Conservation (phyloP, 1,140 invertebrate species). For the Conopomorpha cramerella region DNA sequence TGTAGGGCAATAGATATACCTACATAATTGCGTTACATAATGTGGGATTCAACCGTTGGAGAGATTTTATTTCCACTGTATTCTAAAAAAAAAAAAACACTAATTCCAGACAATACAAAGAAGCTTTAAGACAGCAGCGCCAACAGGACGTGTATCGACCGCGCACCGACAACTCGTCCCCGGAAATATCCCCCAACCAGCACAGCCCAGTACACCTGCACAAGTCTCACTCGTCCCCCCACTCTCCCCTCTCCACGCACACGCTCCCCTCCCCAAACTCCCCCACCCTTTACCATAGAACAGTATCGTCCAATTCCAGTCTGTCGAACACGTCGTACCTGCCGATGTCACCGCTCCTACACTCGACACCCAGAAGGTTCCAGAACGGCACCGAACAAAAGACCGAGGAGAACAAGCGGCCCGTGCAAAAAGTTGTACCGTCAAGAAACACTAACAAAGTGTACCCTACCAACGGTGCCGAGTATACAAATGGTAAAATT, state of each 20-base stretch:
- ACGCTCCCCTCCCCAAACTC: conserved; percentile 64
- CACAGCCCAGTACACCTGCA: conserved; percentile 33
- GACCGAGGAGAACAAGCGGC: conserved; percentile 43
- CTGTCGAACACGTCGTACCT: conserved; percentile 24
- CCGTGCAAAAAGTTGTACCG: conserved; percentile 65
- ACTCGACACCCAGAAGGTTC: conserved; percentile 42
- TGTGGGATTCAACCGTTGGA: too few species aligned
- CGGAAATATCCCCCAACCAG: conserved; percentile 46
- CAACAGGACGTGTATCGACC: conserved; percentile 78
- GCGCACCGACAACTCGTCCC: conserved; percentile 54
- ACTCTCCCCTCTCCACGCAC: conserved; percentile 54
- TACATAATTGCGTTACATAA: too few species aligned
- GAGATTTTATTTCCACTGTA: too few species aligned
- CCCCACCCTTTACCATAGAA: conserved; percentile 27
- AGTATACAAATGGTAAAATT: conserved; percentile 30
- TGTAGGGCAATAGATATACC: too few species aligned
- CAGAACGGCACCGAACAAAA: conserved; percentile 40
- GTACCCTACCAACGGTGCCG: conserved; percentile 36
- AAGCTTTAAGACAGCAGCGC: conserved; percentile 81
- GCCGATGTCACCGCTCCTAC: conserved; percentile 45
- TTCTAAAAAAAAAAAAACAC: conserved; percentile 2
- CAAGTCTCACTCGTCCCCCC: conserved; percentile 23
- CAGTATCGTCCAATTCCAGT: conserved; percentile 35
- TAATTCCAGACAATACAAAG: conserved; percentile 81
- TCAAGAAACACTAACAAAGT: conserved; percentile 58